Conservation (phyloP, 2,888 invertebrate genomes). For the Mythimna pallens region DNA sequence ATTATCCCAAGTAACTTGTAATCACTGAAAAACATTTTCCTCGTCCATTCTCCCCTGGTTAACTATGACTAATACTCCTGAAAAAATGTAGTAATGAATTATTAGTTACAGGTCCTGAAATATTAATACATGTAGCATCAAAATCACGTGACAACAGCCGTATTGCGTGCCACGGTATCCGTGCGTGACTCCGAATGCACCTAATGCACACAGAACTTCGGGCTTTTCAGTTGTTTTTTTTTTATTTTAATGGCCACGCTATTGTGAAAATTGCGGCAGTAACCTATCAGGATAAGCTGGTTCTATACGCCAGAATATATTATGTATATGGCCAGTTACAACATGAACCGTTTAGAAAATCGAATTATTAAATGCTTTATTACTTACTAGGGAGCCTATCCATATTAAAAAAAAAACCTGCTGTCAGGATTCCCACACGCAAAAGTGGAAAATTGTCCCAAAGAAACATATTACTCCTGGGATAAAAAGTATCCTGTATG, state of each 20-base stretch:
- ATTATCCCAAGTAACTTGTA: not conserved
- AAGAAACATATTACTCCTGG: no score
- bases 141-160: slow-evolving; percentile 65
- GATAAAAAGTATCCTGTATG: no score
- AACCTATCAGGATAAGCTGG: slow-evolving; percentile 64
- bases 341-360: not conserved
- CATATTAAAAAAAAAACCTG: no score
- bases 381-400: no score
- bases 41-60: not conserved
- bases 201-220: slow-evolving; percentile 68
- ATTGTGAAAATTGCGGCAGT: slow-evolving; percentile 65
- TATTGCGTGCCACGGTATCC: slow-evolving; percentile 76
- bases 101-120: slow-evolving; percentile 52
- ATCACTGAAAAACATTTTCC: not conserved
- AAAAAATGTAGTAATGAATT: slow-evolving; percentile 26
- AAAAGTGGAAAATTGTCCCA: no score
- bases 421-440: no score
- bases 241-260: slow-evolving; percentile 73
- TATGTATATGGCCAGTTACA: not conserved
- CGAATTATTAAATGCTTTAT: not conserved
- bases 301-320: slow-evolving; percentile 14
- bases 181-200: slow-evolving; percentile 70
- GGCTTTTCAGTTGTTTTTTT: slow-evolving; percentile 71
- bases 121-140: slow-evolving; percentile 55
- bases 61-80: not conserved